Percentiles rank a stretch among this genome's conserved stretches.
Conservation (phyloP, 2,113 vertebrate species). For the Gavia stellata region DNA sequence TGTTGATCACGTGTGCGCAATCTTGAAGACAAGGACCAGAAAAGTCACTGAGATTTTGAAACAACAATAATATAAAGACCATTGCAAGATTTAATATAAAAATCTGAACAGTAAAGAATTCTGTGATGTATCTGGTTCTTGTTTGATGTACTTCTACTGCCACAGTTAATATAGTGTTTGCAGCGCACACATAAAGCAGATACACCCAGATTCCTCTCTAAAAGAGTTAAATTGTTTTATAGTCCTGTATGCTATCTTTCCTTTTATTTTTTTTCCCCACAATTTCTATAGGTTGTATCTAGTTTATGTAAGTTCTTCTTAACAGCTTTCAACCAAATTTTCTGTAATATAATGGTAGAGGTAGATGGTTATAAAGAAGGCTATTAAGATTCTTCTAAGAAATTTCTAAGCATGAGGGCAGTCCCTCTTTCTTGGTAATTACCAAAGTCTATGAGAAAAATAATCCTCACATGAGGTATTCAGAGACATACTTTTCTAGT, state of each 20-base stretch:
- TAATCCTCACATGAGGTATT: not conserved
- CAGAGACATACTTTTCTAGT: not conserved
- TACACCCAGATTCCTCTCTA: not conserved
- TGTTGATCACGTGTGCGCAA: not conserved
- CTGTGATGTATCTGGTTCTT: slow-evolving; percentile 63
- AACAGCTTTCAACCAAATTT: not conserved
- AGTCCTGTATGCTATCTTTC: slow-evolving; percentile 2
- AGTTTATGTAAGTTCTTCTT: not conserved
- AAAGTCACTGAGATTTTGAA: slow-evolving; percentile 36
- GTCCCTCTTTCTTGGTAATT: not conserved
- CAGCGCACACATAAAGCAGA: slow-evolving; percentile 52
- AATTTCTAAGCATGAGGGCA: not conserved
- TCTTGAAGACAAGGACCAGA: slow-evolving; percentile 29
- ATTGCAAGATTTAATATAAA: slow-evolving; percentile 40
- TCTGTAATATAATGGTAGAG: not conserved
- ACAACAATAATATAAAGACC: slow-evolving; percentile 9
- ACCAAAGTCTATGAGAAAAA: not conserved
- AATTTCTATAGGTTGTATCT: not conserved
- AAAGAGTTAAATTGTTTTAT: slow-evolving; percentile 43
- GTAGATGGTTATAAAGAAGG: not conserved
- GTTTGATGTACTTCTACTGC: slow-evolving; percentile 62
- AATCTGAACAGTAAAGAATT: slow-evolving; percentile 43
- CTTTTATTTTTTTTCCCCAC: not conserved
- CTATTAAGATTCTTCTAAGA: not conserved
- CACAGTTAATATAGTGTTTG: slow-evolving; percentile 50